Evolutionary conservation across 2,888 invertebrate species (phyloP).

Genomic region (Volucella inflata): DNA sequence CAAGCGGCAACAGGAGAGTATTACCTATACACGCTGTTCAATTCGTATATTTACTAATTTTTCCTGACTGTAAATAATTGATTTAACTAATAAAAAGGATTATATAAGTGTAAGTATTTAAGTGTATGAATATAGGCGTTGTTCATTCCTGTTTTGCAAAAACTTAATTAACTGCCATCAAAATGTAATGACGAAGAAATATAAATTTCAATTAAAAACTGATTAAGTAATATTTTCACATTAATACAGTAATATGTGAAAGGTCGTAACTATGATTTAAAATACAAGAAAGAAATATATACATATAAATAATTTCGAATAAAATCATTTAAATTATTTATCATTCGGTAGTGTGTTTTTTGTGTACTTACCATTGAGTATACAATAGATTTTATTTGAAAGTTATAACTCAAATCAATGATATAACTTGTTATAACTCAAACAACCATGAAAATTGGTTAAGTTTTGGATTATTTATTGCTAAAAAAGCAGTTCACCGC

Average conservation of each 20-base stretch:
- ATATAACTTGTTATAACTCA: too few species aligned
- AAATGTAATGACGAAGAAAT: slow-evolving; percentile 46
- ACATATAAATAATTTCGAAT: slow-evolving; percentile 36
- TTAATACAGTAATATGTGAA: slow-evolving; percentile 50
- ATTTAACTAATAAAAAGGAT: slow-evolving; percentile 44
- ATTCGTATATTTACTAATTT: slow-evolving; percentile 17
- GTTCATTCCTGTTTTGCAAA: slow-evolving; percentile 73
- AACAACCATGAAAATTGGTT: too few species aligned
- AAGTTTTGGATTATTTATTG: too few species aligned
- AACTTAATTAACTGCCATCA: slow-evolving; percentile 70
- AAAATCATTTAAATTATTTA: slow-evolving; percentile 42
- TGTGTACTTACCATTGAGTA: too few species aligned
- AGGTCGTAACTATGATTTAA: slow-evolving; percentile 50
- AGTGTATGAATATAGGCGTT: slow-evolving; percentile 53
- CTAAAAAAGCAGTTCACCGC: too few species aligned
- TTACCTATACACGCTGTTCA: slow-evolving; percentile 14
- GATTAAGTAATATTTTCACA: slow-evolving; percentile 52
- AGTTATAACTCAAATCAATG: too few species aligned
- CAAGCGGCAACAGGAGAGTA: slow-evolving; percentile 22
- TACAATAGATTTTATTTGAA: too few species aligned
- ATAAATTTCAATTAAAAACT: slow-evolving; percentile 48
- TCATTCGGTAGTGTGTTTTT: slow-evolving; percentile 17
- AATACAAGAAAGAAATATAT: slow-evolving; percentile 38
- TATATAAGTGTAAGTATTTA: slow-evolving; percentile 21
- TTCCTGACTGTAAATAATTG: slow-evolving; percentile 65